Base-by-base conservation (phyloP, 2,113 vertebrate genomes). In the Muntiacus reevesi region DNA sequence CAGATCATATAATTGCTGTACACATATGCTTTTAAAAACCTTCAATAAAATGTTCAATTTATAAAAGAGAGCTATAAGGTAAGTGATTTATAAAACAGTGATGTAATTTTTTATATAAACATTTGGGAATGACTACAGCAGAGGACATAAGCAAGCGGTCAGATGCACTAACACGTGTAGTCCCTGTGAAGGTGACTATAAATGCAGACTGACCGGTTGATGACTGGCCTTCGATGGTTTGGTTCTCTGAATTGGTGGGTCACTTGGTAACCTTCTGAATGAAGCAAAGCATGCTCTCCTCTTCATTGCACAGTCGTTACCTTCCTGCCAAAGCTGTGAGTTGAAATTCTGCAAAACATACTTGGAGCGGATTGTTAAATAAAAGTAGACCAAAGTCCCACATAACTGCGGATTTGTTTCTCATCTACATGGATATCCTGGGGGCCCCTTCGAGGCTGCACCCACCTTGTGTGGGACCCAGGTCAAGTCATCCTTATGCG, bases 111-210 rank as follows among this genome's bases (percentile, higher is more conserved):
- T 8, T 14, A 27, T 47, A 23, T 19, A 45, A 71, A 64, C 10
- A 15, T 40, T 45, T 30, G 28, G 87, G 91, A 59, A 57, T 47
- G 62, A 33, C 7, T 6, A 2, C 2, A 15, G 52, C 36, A 43
- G 50, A 59, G 71, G 60, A 12, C 19, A 3, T 1, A 17, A 21
- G 0, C 16, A 25, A 27, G 83, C 1, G 2, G 62, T 40, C 55
- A 33, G 6, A 12, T 6, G 50, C 9, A 27, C 43, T 33, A 7
- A 33, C 4, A 1, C 0, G 3, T 11, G n/a, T 0, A 2, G 54
- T 54, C 71, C 9, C 81, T 2, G 0, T 12, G 2, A 54, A 27
- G 2, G 43, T 19, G 59, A 57, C 17, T 16, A 1, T 45, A 2
- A 2, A 45, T 11, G 17, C 25, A 15, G 59, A 36, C 13, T 3